phyloP scores from a whole-genome alignment of 2,888 invertebrate species.

The Pseudococcus viburni region DNA sequence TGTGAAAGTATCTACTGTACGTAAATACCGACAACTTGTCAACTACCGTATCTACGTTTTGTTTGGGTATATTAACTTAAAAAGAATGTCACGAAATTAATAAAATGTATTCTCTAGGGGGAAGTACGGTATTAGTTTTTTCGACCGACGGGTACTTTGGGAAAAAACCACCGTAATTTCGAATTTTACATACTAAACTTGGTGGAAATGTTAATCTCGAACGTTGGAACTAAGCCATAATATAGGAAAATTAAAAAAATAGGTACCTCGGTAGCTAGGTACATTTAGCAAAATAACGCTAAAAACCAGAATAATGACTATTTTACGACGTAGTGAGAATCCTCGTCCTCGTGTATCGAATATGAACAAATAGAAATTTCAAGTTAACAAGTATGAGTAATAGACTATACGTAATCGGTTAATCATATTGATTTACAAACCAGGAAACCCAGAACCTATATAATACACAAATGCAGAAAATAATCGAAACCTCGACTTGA shows the following conservation, averaged over 20 bases:
- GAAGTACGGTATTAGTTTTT: neutral
- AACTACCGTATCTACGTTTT: neutral
- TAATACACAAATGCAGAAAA: neutral
- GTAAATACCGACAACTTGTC: constrained; percentile 3
- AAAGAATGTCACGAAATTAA: constrained; percentile 1
- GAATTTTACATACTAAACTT: neutral
- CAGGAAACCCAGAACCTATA: neutral
- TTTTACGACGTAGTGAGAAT: neutral
- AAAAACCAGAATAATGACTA: constrained; percentile 9
- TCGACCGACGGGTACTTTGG: neutral
- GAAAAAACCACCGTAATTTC: neutral
- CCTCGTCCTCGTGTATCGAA: neutral
- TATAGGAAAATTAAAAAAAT: neutral
- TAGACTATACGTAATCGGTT: neutral
- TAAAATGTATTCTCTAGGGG: neutral
- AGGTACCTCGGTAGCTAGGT: neutral
- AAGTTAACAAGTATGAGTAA: constrained; percentile 3
- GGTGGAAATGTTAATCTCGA: neutral
- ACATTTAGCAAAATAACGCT: neutral
- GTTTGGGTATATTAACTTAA: neutral
- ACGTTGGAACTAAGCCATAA: neutral
- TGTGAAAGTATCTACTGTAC: constrained; percentile 13
- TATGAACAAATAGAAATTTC: neutral
- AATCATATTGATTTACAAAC: neutral
- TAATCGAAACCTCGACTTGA: neutral